Evolutionary conservation across 2,113 vertebrate species (phyloP), one percentile per base, ranked within the genome.

Genomic region (Probosciger aterrimus): DNA sequence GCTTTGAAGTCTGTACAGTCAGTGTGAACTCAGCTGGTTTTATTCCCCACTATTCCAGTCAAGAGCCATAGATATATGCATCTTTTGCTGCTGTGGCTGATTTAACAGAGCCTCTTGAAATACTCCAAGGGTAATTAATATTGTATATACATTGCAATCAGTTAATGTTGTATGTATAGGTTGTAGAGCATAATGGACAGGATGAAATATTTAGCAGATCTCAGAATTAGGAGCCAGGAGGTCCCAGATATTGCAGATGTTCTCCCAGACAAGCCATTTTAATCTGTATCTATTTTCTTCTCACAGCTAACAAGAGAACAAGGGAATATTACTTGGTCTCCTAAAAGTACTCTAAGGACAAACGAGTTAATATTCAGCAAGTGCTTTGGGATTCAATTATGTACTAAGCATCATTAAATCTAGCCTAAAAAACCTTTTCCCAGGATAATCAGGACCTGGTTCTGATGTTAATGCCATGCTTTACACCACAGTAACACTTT

Each of bases 311-410:
- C 9, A 4, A 91, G 74, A 28, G 67, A 94, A 63, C 83, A 87
- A 96, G 93, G 94, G 88, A 93, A 76, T 91, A 93, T 92, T 91
- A 93, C 90, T 93, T 41, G 74, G 57, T 91, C 83, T 93, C 64
- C 90, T 95, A 90, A 88, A 96, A 92, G 92, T 85, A 89, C 91
- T 96, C 83, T 74, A 67, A 93, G 91, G 96, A 96, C 88, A 95
- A 95, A 82, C 46, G 83, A 95, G 80, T 93, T 96, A 96, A 97
- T 95, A 92, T 73, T 92, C 80, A 94, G 86, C 92, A 96, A 94
- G 91, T 80, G 86, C 95, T 96, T 62, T 92, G 92, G 89, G 91
- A 96, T 87, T 94, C 92, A 96, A 91, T 92, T 95, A 94, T 77
- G 81, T 89, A 82, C 78, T 92, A 92, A 91, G 81, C 74, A 79